These are phyloP conservation scores for Bufo gargarizans DNA, from an alignment of 2,113 vertebrate genomes.

Conservation along the genomic window DNA sequence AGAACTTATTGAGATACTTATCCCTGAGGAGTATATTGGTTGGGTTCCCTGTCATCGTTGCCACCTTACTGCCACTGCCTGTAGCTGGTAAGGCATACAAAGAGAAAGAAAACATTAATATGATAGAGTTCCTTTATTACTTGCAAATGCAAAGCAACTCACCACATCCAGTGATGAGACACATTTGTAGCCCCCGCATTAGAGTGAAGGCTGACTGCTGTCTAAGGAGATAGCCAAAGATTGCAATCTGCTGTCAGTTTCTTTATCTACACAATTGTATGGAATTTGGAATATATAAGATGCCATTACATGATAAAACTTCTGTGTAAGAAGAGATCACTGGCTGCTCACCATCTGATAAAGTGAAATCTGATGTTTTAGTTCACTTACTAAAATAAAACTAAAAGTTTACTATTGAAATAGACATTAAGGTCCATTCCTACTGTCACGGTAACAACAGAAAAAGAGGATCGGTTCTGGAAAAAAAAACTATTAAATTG, in stretches of 20 bases:
- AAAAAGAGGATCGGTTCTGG: background rate
- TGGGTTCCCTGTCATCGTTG: conserved; percentile 49
- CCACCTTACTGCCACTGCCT: conserved; percentile 55
- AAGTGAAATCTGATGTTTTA: background rate
- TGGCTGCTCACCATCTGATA: background rate
- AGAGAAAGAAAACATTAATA: conserved; percentile 48
- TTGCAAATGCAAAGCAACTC: conserved; percentile 34
- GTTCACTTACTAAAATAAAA: background rate
- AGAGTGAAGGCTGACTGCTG: conserved; percentile 5
- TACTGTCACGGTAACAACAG: background rate
- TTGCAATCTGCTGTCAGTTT: background rate
- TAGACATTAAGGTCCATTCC: background rate
- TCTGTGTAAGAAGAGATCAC: background rate
- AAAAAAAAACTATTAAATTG: background rate
- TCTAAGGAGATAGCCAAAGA: background rate
- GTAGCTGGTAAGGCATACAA: conserved; percentile 56
- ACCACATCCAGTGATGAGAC: conserved; percentile 15
- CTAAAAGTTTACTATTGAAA: background rate
- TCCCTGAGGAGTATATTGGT: conserved; percentile 50
- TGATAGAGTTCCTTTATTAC: background rate
- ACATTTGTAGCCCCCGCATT: background rate
- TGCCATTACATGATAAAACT: background rate
- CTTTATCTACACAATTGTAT: background rate
- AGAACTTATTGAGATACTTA: conserved; percentile 53
- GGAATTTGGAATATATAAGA: background rate